Evolutionary conservation across 37 sponge, comb jelly and placozoan genomes (phyloP).

Genomic region (Ianthella basta): DNA sequence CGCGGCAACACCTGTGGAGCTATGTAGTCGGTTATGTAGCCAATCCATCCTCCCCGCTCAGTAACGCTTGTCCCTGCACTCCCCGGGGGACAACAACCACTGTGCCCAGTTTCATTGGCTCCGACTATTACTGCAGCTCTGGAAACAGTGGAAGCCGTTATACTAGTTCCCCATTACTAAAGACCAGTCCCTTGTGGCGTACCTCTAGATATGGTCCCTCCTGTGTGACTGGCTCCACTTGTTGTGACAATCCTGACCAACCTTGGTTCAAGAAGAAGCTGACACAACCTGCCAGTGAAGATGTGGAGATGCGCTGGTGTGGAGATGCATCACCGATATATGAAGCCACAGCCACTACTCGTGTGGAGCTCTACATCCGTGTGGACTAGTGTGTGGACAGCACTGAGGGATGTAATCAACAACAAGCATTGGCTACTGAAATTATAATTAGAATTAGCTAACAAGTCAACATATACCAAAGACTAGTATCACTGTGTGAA

Average conservation of each 20-base stretch:
- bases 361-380: neutral
- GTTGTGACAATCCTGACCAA: slow-evolving; percentile 11
- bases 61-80: slow-evolving; percentile 20
- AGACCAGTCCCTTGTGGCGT: neutral
- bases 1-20: neutral
- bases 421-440: too few species aligned
- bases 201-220: neutral
- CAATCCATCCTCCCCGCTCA: neutral
- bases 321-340: neutral
- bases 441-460: too few species aligned
- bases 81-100: neutral
- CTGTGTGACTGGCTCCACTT: neutral
- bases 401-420: too few species aligned
- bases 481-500: too few species aligned
- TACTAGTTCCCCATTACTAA: too few species aligned
- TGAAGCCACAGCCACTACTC: slow-evolving; percentile 14
- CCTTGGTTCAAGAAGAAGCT: slow-evolving; percentile 2
- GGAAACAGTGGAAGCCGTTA: neutral
- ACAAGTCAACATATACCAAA: too few species aligned
- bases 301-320: slow-evolving; percentile 20
- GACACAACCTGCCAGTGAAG: neutral
- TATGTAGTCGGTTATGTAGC: neutral
- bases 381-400: too few species aligned
- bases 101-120: neutral
- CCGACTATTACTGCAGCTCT: slow-evolving; percentile 20